Evolutionary conservation across 2,888 invertebrate genomes (phyloP).

Genomic region (Drosophila prostipennis): DNA sequence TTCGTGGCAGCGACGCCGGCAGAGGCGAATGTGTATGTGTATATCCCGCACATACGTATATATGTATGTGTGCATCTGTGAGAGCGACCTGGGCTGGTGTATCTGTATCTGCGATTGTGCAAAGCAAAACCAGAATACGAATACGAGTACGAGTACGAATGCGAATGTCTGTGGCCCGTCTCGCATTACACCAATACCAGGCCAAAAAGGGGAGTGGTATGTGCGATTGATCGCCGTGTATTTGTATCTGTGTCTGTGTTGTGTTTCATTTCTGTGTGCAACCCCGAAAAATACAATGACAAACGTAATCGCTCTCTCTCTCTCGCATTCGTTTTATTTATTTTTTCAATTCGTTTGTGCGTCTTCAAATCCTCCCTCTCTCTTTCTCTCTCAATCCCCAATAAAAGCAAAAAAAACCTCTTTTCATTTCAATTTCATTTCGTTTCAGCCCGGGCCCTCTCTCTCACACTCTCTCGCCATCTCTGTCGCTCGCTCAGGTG

Average conservation of each 20-base stretch:
- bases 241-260: conserved; percentile 3
- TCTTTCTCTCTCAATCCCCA: conserved; percentile 8
- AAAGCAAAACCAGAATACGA: conserved; percentile 76
- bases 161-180: conserved; percentile 67
- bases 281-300: conserved; percentile 78
- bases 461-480: conserved; percentile 17
- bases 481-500: conserved; percentile 67
- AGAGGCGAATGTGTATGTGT: conserved; percentile 22
- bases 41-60: conserved; percentile 14
- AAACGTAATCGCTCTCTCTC: conserved; percentile 57
- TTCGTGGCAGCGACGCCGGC: conserved; percentile 42
- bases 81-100: conserved; percentile 26
- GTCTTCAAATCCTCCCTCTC: conserved; percentile 38
- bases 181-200: conserved; percentile 47
- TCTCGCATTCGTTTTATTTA: conserved; percentile 71
- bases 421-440: conserved; percentile 70
- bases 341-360: conserved; percentile 78
- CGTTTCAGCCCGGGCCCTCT: conserved; percentile 30
- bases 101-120: conserved; percentile 73
- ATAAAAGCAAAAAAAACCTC: conserved; percentile 26
- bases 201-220: conserved; percentile 76
- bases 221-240: conserved; percentile 53
- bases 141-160: conserved; percentile 63
- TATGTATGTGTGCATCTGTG: conserved; percentile 10
- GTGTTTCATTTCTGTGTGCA: conserved; percentile 50